Conservation (phyloP, 2,888 invertebrate genomes). For the Lasius platythorax region DNA sequence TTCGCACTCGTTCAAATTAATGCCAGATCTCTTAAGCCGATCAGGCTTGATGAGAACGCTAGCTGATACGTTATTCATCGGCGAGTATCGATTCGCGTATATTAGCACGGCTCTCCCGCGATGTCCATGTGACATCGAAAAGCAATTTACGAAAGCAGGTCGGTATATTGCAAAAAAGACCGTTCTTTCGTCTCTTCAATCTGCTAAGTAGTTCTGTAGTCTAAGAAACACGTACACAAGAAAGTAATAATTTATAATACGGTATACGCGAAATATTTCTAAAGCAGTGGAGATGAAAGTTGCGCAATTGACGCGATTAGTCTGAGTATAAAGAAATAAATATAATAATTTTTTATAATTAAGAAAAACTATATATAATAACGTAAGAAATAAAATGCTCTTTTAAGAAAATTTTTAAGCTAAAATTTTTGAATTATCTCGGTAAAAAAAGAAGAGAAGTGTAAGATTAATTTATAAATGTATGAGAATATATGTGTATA, state of each 20-base stretch:
- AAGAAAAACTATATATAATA: neutral
- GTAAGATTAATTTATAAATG: neutral
- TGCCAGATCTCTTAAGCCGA: conserved; percentile 15
- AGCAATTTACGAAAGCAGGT: conserved; percentile 51
- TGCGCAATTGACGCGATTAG: neutral
- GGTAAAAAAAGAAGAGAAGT: neutral
- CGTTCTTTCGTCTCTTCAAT: conserved; percentile 41
- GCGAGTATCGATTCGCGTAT: conserved; percentile 50
- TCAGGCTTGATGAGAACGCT: conserved; percentile 9
- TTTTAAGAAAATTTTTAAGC: neutral
- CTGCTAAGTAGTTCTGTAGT: conserved; percentile 37
- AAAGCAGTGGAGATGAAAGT: neutral
- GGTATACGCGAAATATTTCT: neutral
- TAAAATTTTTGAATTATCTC: neutral
- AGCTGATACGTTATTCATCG: conserved; percentile 40
- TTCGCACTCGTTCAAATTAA: conserved; percentile 26
- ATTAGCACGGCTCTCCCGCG: conserved; percentile 42
- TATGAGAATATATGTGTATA: neutral
- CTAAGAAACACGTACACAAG: conserved; percentile 23
- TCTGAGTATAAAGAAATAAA: neutral
- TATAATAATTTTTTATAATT: neutral
- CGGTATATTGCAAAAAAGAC: conserved; percentile 34
- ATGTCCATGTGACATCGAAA: conserved; percentile 48
- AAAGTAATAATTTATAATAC: conserved; percentile 39
- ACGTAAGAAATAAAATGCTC: neutral